Conservation (phyloP, 1,140 invertebrate genomes). For the Drosophila biarmipes region DNA sequence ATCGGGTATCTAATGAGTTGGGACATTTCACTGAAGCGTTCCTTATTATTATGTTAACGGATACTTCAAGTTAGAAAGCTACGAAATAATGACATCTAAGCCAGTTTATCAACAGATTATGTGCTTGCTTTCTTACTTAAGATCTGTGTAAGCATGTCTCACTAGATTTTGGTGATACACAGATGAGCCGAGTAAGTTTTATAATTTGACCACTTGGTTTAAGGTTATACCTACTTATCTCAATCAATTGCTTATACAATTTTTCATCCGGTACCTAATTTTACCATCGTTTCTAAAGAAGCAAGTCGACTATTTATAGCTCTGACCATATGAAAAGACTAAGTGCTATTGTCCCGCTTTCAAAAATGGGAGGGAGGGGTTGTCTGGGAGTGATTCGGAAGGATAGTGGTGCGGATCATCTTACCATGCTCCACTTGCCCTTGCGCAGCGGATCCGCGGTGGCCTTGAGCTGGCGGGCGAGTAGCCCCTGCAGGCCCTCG, state of each 20-base stretch:
- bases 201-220: too few species aligned
- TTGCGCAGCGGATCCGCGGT: conserved; percentile 92
- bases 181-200: not conserved
- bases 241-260: too few species aligned
- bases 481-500: conserved; percentile 92
- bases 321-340: too few species aligned
- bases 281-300: too few species aligned
- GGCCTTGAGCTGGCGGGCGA: conserved; percentile 88
- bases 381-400: too few species aligned
- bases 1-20: too few species aligned
- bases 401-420: not conserved
- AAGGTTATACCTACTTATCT: too few species aligned
- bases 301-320: too few species aligned
- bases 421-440: conserved; percentile 95
- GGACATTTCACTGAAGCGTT: too few species aligned
- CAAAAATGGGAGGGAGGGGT: too few species aligned
- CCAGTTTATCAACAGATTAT: not conserved
- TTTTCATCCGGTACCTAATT: too few species aligned
- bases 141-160: not conserved
- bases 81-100: not conserved
- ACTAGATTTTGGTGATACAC: not conserved
- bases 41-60: not conserved
- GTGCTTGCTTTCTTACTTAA: not conserved
- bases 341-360: too few species aligned
- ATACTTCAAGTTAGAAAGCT: not conserved